Conservation (phyloP, 2,888 invertebrate genomes). For the Masnerella sp. region DNA sequence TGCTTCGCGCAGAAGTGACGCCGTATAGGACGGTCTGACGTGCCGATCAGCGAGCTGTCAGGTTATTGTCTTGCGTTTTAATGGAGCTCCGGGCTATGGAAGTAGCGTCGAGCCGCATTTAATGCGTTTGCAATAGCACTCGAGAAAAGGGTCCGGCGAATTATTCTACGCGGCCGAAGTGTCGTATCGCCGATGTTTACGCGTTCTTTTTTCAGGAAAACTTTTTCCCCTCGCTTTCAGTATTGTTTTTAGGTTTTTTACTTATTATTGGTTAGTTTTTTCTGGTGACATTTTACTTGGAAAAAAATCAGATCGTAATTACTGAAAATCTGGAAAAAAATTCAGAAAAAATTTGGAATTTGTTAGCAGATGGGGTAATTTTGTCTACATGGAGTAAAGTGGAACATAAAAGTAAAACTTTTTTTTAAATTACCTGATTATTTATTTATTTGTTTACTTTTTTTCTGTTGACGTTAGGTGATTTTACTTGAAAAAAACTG, state of each 20-base stretch:
- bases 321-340: neutral
- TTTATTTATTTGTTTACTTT: too few relatives aligned
- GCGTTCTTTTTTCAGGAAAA: constrained; percentile 29
- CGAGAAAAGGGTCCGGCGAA: constrained; percentile 58
- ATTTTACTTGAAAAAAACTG: too few relatives aligned
- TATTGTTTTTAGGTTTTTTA: constrained; percentile 1
- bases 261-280: neutral
- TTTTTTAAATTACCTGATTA: too few relatives aligned
- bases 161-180: constrained; percentile 49
- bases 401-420: too few relatives aligned
- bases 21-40: constrained; percentile 61
- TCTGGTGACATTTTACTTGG: neutral
- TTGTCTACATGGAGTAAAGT: too few relatives aligned
- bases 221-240: constrained; percentile 6
- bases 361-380: too few relatives aligned
- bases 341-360: too few relatives aligned
- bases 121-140: constrained; percentile 63
- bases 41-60: constrained; percentile 75
- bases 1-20: constrained; percentile 58
- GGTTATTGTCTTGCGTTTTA: constrained; percentile 76
- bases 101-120: constrained; percentile 72
- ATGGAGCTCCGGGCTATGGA: constrained; percentile 73
- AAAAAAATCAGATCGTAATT: too few relatives aligned
- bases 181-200: constrained; percentile 53
- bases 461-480: too few relatives aligned